These are phyloP conservation scores for Muscina levida DNA, from an alignment of 2,888 invertebrate species.

Conservation along the genomic window DNA sequence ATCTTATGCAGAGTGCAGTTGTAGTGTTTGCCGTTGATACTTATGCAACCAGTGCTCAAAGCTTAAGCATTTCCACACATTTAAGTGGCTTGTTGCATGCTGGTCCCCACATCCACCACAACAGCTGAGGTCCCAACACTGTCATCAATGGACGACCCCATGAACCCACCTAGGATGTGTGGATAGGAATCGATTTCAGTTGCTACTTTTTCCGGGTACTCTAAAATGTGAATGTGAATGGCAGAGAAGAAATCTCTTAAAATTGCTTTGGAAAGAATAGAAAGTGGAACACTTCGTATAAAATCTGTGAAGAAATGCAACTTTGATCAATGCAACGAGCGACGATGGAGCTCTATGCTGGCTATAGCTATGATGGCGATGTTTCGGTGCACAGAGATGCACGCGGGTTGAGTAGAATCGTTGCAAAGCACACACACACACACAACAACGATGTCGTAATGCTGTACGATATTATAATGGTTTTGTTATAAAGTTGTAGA, in stretches of 20 bases:
- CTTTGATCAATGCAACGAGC: constrained; percentile 30
- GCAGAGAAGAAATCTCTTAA: constrained; percentile 16
- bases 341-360: constrained; percentile 14
- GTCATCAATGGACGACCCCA: neutral
- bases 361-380: no score
- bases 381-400: no score
- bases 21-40: constrained; percentile 47
- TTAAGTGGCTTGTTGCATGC: constrained; percentile 54
- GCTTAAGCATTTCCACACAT: constrained; percentile 64
- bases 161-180: constrained; percentile 15
- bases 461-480: constrained; percentile 68
- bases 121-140: neutral
- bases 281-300: constrained; percentile 56
- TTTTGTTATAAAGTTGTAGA: constrained; percentile 56
- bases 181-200: constrained; percentile 61
- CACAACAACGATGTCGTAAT: constrained; percentile 7
- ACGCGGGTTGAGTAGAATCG: neutral
- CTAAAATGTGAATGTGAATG: neutral
- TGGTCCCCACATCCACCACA: constrained; percentile 20
- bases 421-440: constrained; percentile 6
- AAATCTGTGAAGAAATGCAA: constrained; percentile 58
- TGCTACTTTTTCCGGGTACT: constrained; percentile 16
- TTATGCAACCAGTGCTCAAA: constrained; percentile 64
- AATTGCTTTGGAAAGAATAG: constrained; percentile 36
- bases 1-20: constrained; percentile 14